Evolutionary conservation across 2,888 invertebrate species (phyloP), one percentile per base, ranked within the genome.

Genomic region (Rutpela maculata): DNA sequence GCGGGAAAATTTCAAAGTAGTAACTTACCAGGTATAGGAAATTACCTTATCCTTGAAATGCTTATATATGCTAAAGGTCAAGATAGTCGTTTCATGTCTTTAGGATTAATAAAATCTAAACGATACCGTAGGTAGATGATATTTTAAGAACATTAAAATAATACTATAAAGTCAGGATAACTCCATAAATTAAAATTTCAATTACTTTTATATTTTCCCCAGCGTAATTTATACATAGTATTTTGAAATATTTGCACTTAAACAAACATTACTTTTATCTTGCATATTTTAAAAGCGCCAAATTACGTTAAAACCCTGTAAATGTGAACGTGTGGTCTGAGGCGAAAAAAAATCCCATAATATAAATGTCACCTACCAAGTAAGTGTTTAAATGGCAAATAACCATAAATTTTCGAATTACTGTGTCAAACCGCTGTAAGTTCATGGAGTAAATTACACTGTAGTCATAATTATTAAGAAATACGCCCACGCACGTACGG

Each of bases 11-110:
- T 63, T 75, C 65, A 68, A 63, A 77, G 69, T 38, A 38, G 76
- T 57, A n/a, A 66, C 17, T 67, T 56, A 19, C 57, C 57, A 68
- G 19, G 56, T 69, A 69, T 59, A 75, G 71, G 74, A 63, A 70
- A 72, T 76, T 35, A 75, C 76, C 74, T 74, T 77, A 74, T 78
- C 77, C 62, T 74, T 74, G 75, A 77, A 74, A 79, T 71, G 75
- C 74, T 69, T 71, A 71, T 77, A 43, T 70, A 66, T 74, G 76
- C 63, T 66, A 78, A 79, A 79, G 77, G 79, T 79, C 74, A 75
- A 77, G 62, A 69, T 22, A 68, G 76, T 35, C 67, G 62, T 75
- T 77, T 35, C 60, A 22, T 70, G 57, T 26, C 26, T 35, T 56
- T 15, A 26, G 31, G 38, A 55, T 50, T 35, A 22, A 72, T 68